Evolutionary conservation across 64 coral and sea anemone genomes (phyloP), one percentile per base, ranked within the genome.

Genomic region (Montipora capricornis): DNA sequence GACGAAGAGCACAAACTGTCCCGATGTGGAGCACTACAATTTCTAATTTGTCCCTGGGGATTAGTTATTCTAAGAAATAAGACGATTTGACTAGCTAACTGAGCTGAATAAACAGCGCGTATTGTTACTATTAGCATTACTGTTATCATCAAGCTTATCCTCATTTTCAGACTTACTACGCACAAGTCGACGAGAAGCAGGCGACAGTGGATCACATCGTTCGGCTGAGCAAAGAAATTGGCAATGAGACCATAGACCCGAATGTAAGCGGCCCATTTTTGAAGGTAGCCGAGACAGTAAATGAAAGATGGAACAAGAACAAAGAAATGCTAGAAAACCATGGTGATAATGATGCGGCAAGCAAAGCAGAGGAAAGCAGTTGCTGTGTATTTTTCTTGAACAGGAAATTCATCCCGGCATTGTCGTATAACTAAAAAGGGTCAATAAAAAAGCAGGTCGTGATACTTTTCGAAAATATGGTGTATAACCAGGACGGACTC

Each of bases 111-210:
- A 57, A 6, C 53, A 6, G 53, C 53, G 53, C 53, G 53, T 11
- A 11, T 8, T 57, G 53, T 57, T 8, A 57, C 53, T 57, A 57
- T 57, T 57, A 11, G 6, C 53, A 8, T 47, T 8, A 48, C 44
- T 3, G n/a, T 52, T 79, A 17, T 17, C 7, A 9, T 7, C 0
- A 9, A 13, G 57, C 15, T 9, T 15, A 46, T 10, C 17, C 74
- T 49, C 9, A 90, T 47, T 51, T 87, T 37, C 73, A 98, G 96
- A 79, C 83, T 17, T 90, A 88, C 48, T 92, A 80, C 49, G 96
- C 82, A 8, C 93, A 98, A 51, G 75, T 91, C 20, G 60, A 90
- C 5, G 88, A 95, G 6, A 95, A 94, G 20, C 70, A 94, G 73
- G n/a, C 80, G 7, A 90, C 85, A 4, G 89, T 98, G 16, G 89